Evolutionary conservation across 2,113 vertebrate genomes (phyloP).

Genomic region (Psilopsiagon aurifrons): DNA sequence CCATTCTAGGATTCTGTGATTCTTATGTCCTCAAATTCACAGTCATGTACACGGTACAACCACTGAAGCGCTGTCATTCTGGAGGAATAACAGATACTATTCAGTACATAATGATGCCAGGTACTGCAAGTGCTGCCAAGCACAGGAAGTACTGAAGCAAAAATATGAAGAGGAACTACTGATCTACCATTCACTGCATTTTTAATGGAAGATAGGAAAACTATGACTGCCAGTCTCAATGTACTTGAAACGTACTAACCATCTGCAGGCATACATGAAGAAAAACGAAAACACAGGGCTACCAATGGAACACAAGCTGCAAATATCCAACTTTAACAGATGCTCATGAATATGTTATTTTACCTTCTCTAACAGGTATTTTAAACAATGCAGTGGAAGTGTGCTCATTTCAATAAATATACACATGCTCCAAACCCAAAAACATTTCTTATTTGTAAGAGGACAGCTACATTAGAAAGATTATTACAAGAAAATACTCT

Average conservation of each 20-base stretch:
- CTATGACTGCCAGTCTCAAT: not conserved
- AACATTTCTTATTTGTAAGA: conserved; percentile 30
- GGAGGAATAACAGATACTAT: not conserved
- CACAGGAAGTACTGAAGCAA: not conserved
- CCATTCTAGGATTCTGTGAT: not conserved
- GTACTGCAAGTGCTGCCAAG: not conserved
- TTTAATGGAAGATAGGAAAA: not conserved
- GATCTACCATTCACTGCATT: not conserved
- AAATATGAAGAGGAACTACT: not conserved
- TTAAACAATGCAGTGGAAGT: conserved; percentile 1
- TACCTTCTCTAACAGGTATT: conserved; percentile 40
- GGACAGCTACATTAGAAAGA: conserved; percentile 20
- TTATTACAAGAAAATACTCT: conserved; percentile 34
- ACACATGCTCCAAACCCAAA: not conserved
- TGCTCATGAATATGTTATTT: conserved; percentile 44
- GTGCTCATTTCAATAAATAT: conserved; percentile 15
- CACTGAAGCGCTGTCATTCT: not conserved
- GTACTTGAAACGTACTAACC: not conserved
- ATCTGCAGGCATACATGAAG: not conserved
- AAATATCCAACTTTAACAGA: conserved; percentile 55
- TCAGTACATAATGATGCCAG: not conserved
- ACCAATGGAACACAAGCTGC: conserved; percentile 15
- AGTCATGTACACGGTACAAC: not conserved
- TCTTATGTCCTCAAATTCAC: not conserved
- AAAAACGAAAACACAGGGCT: not conserved